These are phyloP conservation scores for Sus cebifrons DNA, from an alignment of 2,797 vertebrate genomes.

Conservation along the genomic window DNA sequence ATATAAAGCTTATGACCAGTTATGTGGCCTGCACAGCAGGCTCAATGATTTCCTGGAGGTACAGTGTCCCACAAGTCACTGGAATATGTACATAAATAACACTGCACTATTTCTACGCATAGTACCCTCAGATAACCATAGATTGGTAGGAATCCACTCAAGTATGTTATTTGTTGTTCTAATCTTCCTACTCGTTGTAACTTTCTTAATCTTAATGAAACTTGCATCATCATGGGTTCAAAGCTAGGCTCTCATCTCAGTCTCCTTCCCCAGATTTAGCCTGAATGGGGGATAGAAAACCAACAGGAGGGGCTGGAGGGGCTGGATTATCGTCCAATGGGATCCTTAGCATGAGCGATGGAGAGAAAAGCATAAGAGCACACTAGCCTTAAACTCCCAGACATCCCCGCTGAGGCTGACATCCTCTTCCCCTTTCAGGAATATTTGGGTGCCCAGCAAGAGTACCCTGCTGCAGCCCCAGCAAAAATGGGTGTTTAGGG, in stretches of 20 bases:
- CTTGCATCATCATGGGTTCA: not conserved
- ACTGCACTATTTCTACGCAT: not conserved
- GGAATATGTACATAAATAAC: not conserved
- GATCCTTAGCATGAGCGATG: not conserved
- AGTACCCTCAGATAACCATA: not conserved
- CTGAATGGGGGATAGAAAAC: not conserved
- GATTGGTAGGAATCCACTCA: not conserved
- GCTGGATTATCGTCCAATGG: not conserved
- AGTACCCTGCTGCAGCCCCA: not conserved
- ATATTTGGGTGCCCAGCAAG: not conserved
- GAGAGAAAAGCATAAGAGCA: not conserved
- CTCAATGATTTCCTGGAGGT: not conserved
- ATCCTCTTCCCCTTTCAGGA: slow-evolving; percentile 8
- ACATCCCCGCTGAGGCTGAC: not conserved
- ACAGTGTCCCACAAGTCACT: not conserved
- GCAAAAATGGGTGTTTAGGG: not conserved
- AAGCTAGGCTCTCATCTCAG: not conserved
- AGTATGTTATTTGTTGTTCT: slow-evolving; percentile 18
- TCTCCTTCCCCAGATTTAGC: not conserved
- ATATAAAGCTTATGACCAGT: not conserved
- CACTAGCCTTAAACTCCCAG: not conserved
- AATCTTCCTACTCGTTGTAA: not conserved
- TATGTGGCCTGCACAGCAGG: not conserved
- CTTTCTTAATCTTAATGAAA: not conserved
- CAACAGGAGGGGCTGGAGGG: not conserved